Conservation (phyloP, 2,888 invertebrate genomes). For the Altica lythri region DNA sequence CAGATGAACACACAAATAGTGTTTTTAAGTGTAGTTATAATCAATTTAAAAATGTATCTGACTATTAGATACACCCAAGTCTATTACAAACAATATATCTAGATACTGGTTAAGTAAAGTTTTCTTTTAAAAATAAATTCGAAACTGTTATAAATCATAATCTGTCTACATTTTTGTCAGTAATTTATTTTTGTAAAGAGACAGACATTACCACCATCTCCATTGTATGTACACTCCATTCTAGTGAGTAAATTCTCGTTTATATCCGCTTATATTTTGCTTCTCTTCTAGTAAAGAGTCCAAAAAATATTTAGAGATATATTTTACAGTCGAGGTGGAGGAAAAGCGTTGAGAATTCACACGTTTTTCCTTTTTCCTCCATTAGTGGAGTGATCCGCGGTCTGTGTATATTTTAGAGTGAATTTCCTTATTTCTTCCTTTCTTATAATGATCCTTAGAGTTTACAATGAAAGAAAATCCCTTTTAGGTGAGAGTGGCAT, state of each 20-base stretch:
- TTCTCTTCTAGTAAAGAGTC: conserved; percentile 14
- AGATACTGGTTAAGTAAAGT: no score
- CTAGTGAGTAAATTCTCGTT: conserved; percentile 23
- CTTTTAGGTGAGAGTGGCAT: conserved; percentile 3
- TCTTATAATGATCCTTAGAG: conserved; percentile 21
- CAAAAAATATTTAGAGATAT: conserved; percentile 26
- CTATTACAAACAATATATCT: no score
- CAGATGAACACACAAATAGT: no score
- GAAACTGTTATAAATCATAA: conserved; percentile 13
- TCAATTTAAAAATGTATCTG: no score
- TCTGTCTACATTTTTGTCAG: conserved; percentile 11
- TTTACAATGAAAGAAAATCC: conserved; percentile 4
- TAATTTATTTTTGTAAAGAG: conserved; percentile 16
- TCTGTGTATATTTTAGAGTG: conserved; percentile 44
- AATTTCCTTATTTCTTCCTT: conserved; percentile 49
- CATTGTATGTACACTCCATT: conserved; percentile 24
- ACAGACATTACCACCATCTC: conserved; percentile 14
- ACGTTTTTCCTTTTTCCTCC: conserved; percentile 47
- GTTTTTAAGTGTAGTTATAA: no score
- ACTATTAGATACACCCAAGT: no score
- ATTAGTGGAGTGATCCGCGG: conserved; percentile 45
- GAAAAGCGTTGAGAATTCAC: conserved; percentile 41
- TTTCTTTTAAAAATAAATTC: conserved; percentile 5
- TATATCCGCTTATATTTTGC: conserved; percentile 23
- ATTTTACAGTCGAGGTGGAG: conserved; percentile 29